Percentiles rank a stretch among this genome's conserved stretches.
Conservation (phyloP, 2,888 invertebrate species). For the Ephialtes manifestator region DNA sequence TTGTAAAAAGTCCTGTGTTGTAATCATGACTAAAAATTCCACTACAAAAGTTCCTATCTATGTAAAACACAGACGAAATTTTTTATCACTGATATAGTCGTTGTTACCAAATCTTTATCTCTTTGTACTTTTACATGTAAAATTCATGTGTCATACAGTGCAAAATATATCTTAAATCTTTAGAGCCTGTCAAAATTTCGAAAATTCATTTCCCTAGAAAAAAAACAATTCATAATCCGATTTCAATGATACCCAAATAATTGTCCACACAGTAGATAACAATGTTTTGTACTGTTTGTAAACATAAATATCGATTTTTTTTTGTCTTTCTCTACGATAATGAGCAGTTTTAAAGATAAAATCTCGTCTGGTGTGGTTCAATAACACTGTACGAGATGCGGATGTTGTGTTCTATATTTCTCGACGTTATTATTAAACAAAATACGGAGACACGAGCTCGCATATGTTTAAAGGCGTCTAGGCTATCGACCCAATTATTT, state of each 20-base stretch:
- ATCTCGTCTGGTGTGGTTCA: slow-evolving; percentile 23
- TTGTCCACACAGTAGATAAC: not conserved
- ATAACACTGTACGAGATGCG: slow-evolving; percentile 15
- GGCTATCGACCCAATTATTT: slow-evolving; percentile 64
- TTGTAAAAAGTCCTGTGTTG: no score
- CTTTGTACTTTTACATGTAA: no score
- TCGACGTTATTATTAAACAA: slow-evolving; percentile 25
- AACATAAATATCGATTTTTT: not conserved
- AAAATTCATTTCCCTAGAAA: no score
- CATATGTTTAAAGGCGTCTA: slow-evolving; percentile 26
- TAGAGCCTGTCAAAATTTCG: no score
- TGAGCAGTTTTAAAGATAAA: not conserved
- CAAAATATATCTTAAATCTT: no score
- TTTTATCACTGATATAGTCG: not conserved
- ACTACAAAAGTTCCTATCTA: no score
- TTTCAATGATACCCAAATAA: no score
- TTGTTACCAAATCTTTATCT: no score
- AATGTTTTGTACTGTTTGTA: not conserved
- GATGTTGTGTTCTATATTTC: slow-evolving; percentile 37
- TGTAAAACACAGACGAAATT: not conserved
- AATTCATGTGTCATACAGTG: no score
- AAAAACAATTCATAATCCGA: no score
- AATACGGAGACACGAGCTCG: slow-evolving; percentile 14
- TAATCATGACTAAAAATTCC: no score
- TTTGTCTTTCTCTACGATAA: not conserved